Conservation (phyloP, 2,797 vertebrate genomes). For the Heteromormyrus szaboi region DNA sequence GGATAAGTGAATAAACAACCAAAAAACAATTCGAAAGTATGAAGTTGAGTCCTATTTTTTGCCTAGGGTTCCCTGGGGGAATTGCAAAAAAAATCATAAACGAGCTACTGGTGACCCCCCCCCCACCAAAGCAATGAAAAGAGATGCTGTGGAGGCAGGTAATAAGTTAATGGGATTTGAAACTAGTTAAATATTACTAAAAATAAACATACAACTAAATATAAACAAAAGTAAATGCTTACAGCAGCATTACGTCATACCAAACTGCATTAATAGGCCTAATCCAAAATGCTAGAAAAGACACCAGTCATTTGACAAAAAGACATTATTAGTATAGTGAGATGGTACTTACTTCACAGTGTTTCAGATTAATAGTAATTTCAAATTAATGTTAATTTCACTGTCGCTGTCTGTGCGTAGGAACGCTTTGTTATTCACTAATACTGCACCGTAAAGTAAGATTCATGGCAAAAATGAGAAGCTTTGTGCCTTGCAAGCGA, state of each 20-base stretch:
- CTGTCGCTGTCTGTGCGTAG: background rate
- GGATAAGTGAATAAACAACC: background rate
- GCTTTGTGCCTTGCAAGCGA: background rate
- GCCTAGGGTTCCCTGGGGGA: background rate
- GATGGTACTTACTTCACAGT: background rate
- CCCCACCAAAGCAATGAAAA: background rate
- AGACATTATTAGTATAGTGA: background rate
- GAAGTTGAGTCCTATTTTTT: background rate
- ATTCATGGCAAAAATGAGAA: background rate
- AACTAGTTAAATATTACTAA: background rate
- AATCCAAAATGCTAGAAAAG: background rate
- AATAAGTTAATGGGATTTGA: background rate
- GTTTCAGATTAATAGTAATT: background rate
- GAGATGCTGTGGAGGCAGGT: background rate
- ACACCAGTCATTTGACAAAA: background rate
- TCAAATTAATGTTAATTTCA: background rate
- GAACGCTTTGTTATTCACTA: background rate
- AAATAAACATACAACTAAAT: background rate
- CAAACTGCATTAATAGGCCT: conserved; percentile 17
- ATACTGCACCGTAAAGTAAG: background rate
- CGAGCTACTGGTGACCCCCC: background rate
- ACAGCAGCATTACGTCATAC: background rate
- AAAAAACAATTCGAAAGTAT: background rate
- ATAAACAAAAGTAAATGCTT: background rate
- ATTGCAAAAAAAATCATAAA: background rate